A percentile compares a stretch with the other conserved stretches of the same genome.
Evolutionary conservation across 2,888 invertebrate species (phyloP).

Genomic region (Tetranychus piercei): DNA sequence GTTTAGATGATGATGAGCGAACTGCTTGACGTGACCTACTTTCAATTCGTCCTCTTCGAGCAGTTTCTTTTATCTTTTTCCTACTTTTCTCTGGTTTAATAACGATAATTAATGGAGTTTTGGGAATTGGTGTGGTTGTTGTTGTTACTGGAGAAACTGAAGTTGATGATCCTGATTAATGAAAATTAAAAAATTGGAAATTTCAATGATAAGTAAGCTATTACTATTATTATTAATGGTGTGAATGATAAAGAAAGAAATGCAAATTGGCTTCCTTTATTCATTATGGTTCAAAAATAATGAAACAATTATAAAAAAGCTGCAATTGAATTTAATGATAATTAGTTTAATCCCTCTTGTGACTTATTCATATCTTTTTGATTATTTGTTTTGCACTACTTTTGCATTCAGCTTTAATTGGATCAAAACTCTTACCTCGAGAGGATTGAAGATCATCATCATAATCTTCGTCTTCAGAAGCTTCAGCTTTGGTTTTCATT

Average conservation of each 20-base stretch:
- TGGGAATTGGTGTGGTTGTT: conserved; percentile 8
- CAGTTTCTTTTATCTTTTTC: neutral
- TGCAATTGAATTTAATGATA: neutral
- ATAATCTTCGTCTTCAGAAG: neutral
- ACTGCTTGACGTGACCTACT: neutral
- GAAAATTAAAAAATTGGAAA: neutral
- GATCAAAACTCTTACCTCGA: neutral
- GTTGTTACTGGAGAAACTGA: neutral
- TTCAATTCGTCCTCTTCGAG: neutral
- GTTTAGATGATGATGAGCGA: neutral
- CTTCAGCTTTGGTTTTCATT: neutral
- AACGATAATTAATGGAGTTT: conserved; percentile 5
- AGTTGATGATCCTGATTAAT: neutral
- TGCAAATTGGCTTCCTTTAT: too few species aligned
- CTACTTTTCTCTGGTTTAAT: conserved; percentile 1
- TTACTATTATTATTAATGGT: neutral
- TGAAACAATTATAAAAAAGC: too few species aligned
- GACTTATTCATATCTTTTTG: neutral
- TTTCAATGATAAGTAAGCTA: too few species aligned
- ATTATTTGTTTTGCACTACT: neutral
- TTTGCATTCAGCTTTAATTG: neutral
- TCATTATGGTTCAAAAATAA: too few species aligned
- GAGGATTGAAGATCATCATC: neutral
- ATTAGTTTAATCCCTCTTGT: neutral
- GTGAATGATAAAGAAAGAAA: neutral